Conservation (phyloP, 2,888 invertebrate genomes). For the Athalia cordata region DNA sequence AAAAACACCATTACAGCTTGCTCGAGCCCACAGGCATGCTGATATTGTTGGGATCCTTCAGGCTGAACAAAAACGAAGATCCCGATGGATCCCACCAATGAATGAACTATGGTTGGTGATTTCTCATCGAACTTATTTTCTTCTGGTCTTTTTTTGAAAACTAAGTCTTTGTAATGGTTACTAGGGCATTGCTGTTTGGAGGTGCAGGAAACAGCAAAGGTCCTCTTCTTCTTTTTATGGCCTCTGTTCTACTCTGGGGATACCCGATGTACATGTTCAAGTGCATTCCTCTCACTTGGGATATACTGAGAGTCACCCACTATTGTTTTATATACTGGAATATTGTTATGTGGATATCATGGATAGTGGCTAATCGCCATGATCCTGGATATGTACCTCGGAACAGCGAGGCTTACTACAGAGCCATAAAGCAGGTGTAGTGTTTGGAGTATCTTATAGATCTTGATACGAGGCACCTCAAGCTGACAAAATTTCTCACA, state of each 20-base stretch:
- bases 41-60: constrained; percentile 89
- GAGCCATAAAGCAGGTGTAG: constrained; percentile 86
- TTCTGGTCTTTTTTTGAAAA: neutral
- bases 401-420: constrained; percentile 92
- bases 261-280: constrained; percentile 95
- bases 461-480: neutral
- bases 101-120: constrained; percentile 84
- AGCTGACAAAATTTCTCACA: neutral
- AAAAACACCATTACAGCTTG: constrained; percentile 92
- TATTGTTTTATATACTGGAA: constrained; percentile 95
- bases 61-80: constrained; percentile 85
- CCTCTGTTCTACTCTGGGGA: constrained; percentile 91
- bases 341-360: constrained; percentile 93
- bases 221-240: constrained; percentile 88
- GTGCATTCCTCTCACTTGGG: constrained; percentile 94
- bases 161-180: constrained; percentile 50
- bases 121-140: neutral
- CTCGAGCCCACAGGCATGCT: constrained; percentile 90
- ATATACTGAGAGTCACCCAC: constrained; percentile 88
- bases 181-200: constrained; percentile 89
- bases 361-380: constrained; percentile 91
- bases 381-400: constrained; percentile 90
- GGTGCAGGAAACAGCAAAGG: constrained; percentile 94
- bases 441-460: neutral
- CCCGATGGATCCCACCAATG: constrained; percentile 90